Evolutionary conservation across 2,113 vertebrate species (phyloP).

Genomic region (Varanus komodoensis): DNA sequence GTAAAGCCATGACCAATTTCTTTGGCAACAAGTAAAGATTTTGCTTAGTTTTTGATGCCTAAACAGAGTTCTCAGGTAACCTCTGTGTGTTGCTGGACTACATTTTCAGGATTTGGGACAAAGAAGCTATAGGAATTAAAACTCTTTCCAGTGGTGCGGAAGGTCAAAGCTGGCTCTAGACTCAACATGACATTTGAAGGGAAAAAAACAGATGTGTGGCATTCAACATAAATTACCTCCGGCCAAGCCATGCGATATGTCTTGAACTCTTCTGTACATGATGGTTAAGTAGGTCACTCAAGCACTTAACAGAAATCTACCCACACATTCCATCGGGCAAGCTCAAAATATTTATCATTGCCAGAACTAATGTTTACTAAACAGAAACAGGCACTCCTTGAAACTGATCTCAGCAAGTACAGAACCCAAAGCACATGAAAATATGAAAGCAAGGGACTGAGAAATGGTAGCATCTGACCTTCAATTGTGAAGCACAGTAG

Average conservation of each 20-base stretch:
- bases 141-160: slow-evolving; percentile 64
- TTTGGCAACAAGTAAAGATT: not conserved
- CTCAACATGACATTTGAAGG: slow-evolving; percentile 63
- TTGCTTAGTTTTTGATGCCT: rapidly evolving
- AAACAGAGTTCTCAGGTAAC: slow-evolving; percentile 58
- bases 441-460: not conserved
- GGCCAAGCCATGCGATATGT: rapidly evolving
- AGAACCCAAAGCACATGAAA: rapidly evolving
- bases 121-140: slow-evolving; percentile 86
- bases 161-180: slow-evolving; percentile 67
- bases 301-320: not conserved
- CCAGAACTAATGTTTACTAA: not conserved
- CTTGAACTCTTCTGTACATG: not conserved
- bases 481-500: not conserved
- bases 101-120: slow-evolving; percentile 84
- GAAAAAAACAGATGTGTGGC: not conserved
- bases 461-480: not conserved
- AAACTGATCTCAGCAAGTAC: not conserved
- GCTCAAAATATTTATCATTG: not conserved
- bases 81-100: slow-evolving; percentile 85
- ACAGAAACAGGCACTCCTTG: not conserved
- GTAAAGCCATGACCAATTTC: not conserved
- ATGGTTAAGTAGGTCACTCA: not conserved
- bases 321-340: not conserved
- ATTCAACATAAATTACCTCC: slow-evolving; percentile 3